Base-by-base conservation (phyloP, 2,888 invertebrate genomes). In the Pristionchus japonicus region DNA sequence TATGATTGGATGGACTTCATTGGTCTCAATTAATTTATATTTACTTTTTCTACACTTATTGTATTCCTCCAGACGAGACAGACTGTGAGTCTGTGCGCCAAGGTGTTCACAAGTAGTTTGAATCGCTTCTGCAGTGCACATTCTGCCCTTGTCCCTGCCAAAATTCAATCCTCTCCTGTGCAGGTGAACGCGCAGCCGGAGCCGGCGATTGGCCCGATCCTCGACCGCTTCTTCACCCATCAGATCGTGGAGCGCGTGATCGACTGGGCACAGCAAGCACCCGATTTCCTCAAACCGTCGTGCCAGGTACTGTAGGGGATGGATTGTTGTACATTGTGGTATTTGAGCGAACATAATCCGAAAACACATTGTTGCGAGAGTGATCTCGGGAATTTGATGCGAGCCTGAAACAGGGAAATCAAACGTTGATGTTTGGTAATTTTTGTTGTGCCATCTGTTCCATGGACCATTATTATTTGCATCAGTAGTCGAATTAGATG, bases 121-220 rank as follows among this genome's bases (percentile, higher is more conserved):
- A n/a, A n/a, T n/a, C n/a, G n/a, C n/a, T n/a, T n/a, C n/a, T n/a
- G n/a, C n/a, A n/a, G n/a, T n/a, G n/a, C n/a, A n/a, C n/a, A n/a
- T n/a, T n/a, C n/a, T n/a, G n/a, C n/a, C n/a, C n/a, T n/a, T n/a
- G n/a, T n/a, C n/a, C n/a, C n/a, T 74, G 37, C 17, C 34, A 40
- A 74, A 31, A 31, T 37, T 34, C 37, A 2, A 74, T 40, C 20
- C 7, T 37, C 74, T 7, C n/a, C 20, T n/a, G n/a, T n/a, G 17
- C 70, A 86, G 86, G 92, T 92, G 88, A 94, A 93, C 88, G 92
- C 93, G 23, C 93, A 93, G 88, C 92, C 93, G 13, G 92, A 93
- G 87, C 92, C 93, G 9, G 89, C 90, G 11, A 93, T 94, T 31
- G 94, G 94, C 11, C 93, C 93, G 27, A 93, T 94, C 80, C 89